A percentile compares a stretch with the other conserved stretches of the same genome.
phyloP scores from a whole-genome alignment of 2,888 invertebrate species.

The Empis livida region DNA sequence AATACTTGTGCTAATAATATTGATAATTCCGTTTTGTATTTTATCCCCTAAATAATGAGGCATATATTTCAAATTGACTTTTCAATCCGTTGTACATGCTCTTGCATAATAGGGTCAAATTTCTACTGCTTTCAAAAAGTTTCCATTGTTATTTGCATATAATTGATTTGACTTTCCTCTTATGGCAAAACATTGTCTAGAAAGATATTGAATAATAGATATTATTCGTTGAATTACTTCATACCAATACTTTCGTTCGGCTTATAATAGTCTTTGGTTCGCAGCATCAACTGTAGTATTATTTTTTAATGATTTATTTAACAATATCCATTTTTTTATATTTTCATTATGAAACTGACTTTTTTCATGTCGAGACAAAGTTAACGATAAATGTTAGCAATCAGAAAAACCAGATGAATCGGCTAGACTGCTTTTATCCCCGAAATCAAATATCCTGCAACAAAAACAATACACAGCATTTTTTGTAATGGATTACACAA shows the following conservation, averaged over 20 bases:
- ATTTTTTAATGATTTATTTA: neutral
- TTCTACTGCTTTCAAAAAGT: neutral
- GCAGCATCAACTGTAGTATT: neutral
- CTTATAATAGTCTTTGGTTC: neutral
- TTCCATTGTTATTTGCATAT: neutral
- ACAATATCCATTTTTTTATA: neutral
- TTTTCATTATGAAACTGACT: neutral
- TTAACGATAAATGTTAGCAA: neutral
- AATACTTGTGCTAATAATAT: neutral
- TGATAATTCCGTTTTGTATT: neutral
- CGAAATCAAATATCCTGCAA: constrained; percentile 14
- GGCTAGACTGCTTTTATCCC: constrained; percentile 6
- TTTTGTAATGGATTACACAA: constrained; percentile 14
- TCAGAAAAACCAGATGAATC: constrained; percentile 1
- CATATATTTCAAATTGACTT: neutral
- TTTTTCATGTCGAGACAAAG: neutral
- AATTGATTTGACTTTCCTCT: neutral
- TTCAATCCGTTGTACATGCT: neutral
- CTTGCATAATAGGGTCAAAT: neutral
- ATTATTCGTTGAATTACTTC: neutral
- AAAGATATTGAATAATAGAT: neutral
- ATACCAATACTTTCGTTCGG: neutral
- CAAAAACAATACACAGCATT: constrained; percentile 15
- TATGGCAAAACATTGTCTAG: neutral
- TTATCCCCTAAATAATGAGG: neutral